A percentile compares a stretch with the other conserved stretches of the same genome.
These are phyloP conservation scores for Tenthredo mesomela DNA, from an alignment of 2,888 invertebrate species.

Conservation along the genomic window DNA sequence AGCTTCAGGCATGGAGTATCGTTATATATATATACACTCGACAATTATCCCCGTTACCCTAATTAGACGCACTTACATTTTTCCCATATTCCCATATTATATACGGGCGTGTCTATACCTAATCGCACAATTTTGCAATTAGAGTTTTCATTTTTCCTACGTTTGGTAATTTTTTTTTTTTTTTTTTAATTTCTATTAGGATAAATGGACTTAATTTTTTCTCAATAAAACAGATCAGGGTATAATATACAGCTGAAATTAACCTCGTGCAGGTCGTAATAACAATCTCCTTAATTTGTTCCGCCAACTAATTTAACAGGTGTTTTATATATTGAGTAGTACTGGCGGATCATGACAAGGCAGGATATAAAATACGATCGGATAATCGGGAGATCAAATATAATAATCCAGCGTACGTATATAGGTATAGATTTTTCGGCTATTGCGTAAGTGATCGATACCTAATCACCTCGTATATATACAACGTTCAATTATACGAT, in stretches of 20 bases:
- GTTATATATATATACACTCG: slow-evolving; percentile 43
- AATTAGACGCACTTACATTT: slow-evolving; percentile 33
- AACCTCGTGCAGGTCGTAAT: not conserved
- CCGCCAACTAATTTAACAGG: slow-evolving; percentile 24
- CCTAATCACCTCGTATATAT: not conserved
- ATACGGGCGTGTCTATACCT: slow-evolving; percentile 2
- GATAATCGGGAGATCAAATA: slow-evolving; percentile 9
- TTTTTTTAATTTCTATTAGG: not conserved
- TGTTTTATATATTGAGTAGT: slow-evolving; percentile 25
- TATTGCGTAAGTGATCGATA: not conserved
- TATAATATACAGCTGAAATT: slow-evolving; percentile 14
- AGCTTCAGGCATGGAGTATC: not conserved
- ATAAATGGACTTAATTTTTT: not conserved
- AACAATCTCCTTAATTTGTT: slow-evolving; percentile 28
- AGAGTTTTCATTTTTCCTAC: not conserved
- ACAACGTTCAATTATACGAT: slow-evolving; percentile 1
- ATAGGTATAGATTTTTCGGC: not conserved
- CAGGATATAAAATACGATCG: not conserved
- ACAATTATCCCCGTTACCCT: slow-evolving; percentile 50
- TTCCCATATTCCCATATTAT: slow-evolving; percentile 25
- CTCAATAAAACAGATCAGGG: not conserved
- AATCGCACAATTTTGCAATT: not conserved
- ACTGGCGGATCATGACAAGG: slow-evolving; percentile 20
- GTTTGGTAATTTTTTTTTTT: too few species aligned
- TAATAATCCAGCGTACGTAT: not conserved